Base-by-base conservation (phyloP, 2,113 vertebrate genomes). In the Vidua chalybeata region DNA sequence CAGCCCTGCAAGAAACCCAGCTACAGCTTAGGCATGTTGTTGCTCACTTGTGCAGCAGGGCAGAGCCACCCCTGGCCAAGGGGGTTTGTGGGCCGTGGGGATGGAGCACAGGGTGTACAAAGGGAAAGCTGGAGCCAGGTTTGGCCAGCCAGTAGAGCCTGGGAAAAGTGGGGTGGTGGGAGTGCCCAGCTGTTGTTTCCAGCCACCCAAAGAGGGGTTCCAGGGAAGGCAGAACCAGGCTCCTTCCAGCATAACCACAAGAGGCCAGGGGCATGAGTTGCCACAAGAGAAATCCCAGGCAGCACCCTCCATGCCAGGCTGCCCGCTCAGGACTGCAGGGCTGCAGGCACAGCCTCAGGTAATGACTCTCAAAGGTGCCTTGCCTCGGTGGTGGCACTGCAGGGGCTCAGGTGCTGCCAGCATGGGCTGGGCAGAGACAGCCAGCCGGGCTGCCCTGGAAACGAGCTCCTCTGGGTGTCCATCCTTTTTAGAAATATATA, bases 141-240 rank as follows among this genome's bases (percentile, higher is more conserved):
- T 54, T 35, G 43, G 37, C 16, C 6, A 8, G 54, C 18, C 10
- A 17, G 33, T 31, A 26, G 64, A 48, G 30, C 22, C 4, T 9
- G 33, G 6, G 43, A 18, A 27, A n/a, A 17, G 23, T 1, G 5
- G 3, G 18, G 15, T 0, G 0, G 11, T 0, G 2, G 8, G 17
- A 21, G 13, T 54, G 27, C 6, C 39, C 17, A 2, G 15, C 28
- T 67, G 66, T 27, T 56, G 11, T n/a, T 84, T 55, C 16, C 62
- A 78, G 35, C 35, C 35, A 8, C 30, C 52, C 33, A 28, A 72
- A 43, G 2, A 2, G 5, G 33, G 22, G 21, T 30, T 73, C n/a
- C 8, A 7, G 59, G 75, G 23, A n/a, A 43, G 75, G 49, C 72
- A 77, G 43, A 92, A 7, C 52, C 68, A 30, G 56, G 26, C 16